phyloP scores from a whole-genome alignment of 1,140 invertebrate genomes.

The Mylabris phalerata region DNA sequence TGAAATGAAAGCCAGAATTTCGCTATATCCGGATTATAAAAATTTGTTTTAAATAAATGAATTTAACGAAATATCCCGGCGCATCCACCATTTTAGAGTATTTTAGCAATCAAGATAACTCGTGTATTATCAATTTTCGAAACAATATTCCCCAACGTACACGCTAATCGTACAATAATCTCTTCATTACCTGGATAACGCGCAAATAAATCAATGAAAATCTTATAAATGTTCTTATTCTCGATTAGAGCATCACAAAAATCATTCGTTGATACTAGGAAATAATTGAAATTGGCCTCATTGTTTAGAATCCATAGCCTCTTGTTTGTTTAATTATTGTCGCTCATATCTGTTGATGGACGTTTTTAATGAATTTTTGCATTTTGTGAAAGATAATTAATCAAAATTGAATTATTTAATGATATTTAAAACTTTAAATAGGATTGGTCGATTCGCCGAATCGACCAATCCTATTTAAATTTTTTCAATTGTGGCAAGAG shows the following conservation, averaged over 20 bases:
- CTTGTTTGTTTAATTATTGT: too few species aligned
- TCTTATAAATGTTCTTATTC: conserved; percentile 43
- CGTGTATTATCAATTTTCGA: conserved; percentile 41
- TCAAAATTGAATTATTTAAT: too few species aligned
- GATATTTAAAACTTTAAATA: too few species aligned
- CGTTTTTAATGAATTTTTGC: too few species aligned
- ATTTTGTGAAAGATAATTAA: too few species aligned
- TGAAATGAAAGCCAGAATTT: conserved; percentile 33
- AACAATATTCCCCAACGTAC: conserved; percentile 61
- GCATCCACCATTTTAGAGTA: neutral
- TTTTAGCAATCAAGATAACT: conserved; percentile 27
- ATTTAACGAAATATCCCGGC: neutral
- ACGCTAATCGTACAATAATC: conserved; percentile 57
- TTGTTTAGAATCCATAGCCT: too few species aligned
- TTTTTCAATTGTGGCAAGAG: too few species aligned
- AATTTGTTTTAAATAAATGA: neutral
- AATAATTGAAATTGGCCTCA: neutral
- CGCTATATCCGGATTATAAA: neutral
- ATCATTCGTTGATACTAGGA: conserved; percentile 65
- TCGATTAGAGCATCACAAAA: conserved; percentile 58
- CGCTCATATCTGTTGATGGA: too few species aligned
- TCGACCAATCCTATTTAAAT: too few species aligned
- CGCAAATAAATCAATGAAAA: conserved; percentile 50
- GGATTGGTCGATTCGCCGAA: too few species aligned
- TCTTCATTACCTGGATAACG: conserved; percentile 55